Evolutionary conservation across 2,888 invertebrate species (phyloP), one percentile per base, ranked within the genome.

Genomic region (Coenonympha arcania): DNA sequence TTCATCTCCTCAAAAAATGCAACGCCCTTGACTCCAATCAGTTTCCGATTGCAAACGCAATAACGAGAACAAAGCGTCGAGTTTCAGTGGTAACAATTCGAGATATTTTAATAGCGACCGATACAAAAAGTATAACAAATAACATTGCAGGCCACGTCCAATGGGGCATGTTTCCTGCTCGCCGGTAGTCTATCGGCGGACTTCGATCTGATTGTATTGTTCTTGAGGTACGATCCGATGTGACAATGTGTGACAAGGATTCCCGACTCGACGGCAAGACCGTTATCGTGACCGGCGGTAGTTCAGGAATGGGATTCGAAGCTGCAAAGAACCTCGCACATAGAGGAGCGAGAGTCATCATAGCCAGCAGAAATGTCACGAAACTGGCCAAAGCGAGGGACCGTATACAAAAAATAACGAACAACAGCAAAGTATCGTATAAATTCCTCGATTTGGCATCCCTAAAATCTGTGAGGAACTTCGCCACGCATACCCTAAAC

Each of bases 321-420:
- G 69, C 77, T 3, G 85, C 85, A 0, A 82, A 79, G 40, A 76
- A 80, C 50, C 59, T 88, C 30, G 88, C 87, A 0, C 61, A 64
- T 30, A 71, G 76, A 39, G 88, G 88, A 9, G 88, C 87, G 1
- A 76, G 66, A 62, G 83, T 89, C 5, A 76, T 88, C 1, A 78
- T 88, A 40, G 88, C 87, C 1, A 88, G 88, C 54, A 66, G 88
- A 46, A 86, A 88, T 34, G 72, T 84, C 69, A 68, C 75, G 0
- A 87, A 83, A 63, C 71, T 87, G 0, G 69, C 65, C 15, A 57
- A 59, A 55, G 87, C 87, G 1, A 67, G 66, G 58, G 63, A 77
- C 16, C 54, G 69, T 40, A 81, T 87, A 5, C 55, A 67, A 61
- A 45, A 64, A 41, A 63, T 61, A 8, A 78, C 82, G 0, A 77